Percentiles rank a stretch among this genome's conserved stretches.
Evolutionary conservation across 2,888 invertebrate genomes (phyloP).

Genomic region (Hemithea aestivaria): DNA sequence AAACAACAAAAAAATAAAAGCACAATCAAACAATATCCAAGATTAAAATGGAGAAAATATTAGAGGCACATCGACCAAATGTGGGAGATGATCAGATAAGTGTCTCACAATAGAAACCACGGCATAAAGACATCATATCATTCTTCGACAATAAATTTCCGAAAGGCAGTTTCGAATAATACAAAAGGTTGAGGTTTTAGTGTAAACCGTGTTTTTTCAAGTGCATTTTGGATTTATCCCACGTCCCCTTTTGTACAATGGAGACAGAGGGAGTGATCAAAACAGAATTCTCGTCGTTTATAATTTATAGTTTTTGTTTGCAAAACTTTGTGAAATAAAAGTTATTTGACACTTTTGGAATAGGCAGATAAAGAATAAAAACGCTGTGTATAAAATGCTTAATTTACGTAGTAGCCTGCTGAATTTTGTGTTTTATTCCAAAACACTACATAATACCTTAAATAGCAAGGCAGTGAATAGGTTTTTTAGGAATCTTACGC

Average conservation of each 20-base stretch:
- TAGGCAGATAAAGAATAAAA: too few relatives aligned
- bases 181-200: slow-evolving; percentile 67
- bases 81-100: slow-evolving; percentile 72
- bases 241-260: slow-evolving; percentile 59
- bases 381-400: too few relatives aligned
- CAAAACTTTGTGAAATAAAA: slow-evolving; percentile 20
- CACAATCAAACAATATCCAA: slow-evolving; percentile 20
- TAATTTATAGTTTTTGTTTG: slow-evolving; percentile 49
- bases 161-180: slow-evolving; percentile 68
- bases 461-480: too few relatives aligned
- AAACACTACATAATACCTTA: too few relatives aligned
- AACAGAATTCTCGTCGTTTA: slow-evolving; percentile 49
- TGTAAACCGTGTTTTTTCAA: slow-evolving; percentile 55
- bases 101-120: slow-evolving; percentile 63
- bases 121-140: slow-evolving; percentile 78
- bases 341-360: slow-evolving; percentile 5
- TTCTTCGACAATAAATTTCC: slow-evolving; percentile 72
- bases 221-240: slow-evolving; percentile 42
- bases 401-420: too few relatives aligned
- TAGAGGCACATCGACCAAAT: slow-evolving; percentile 47
- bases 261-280: slow-evolving; percentile 75
- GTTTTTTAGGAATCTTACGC: too few relatives aligned
- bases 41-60: slow-evolving; percentile 37
- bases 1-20: slow-evolving; percentile 25
- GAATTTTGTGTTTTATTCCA: too few relatives aligned